Conservation (phyloP, 2,113 vertebrate species). For the Peromyscus maniculatus region DNA sequence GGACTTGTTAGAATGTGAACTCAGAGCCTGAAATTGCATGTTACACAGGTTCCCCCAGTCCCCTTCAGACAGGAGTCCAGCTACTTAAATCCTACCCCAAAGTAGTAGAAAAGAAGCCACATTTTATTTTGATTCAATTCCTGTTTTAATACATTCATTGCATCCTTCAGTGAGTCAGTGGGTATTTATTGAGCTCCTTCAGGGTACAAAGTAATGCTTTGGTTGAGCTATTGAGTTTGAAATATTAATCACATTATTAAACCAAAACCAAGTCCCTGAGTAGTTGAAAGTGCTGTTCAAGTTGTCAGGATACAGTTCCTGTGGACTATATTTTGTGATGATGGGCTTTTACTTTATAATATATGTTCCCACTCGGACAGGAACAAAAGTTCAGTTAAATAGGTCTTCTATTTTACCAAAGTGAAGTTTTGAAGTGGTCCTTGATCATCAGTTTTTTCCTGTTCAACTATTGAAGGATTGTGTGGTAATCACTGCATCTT, state of each 20-base stretch:
- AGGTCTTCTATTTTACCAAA: slow-evolving; percentile 76
- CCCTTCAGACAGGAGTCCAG: slow-evolving; percentile 39
- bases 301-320: slow-evolving; percentile 61
- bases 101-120: slow-evolving; percentile 59
- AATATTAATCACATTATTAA: slow-evolving; percentile 84
- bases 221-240: slow-evolving; percentile 79
- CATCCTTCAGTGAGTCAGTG: slow-evolving; percentile 56
- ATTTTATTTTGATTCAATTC: slow-evolving; percentile 75
- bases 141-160: slow-evolving; percentile 77
- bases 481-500: slow-evolving; percentile 68
- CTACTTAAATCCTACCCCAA: slow-evolving; percentile 69
- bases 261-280: slow-evolving; percentile 78
- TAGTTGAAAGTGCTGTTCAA: slow-evolving; percentile 71
- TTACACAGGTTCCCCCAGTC: slow-evolving; percentile 4
- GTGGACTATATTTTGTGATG: slow-evolving; percentile 76
- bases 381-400: slow-evolving; percentile 81
- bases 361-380: slow-evolving; percentile 63
- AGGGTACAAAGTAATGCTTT: slow-evolving; percentile 73
- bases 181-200: slow-evolving; percentile 77
- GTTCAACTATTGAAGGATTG: slow-evolving; percentile 61
- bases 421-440: slow-evolving; percentile 69
- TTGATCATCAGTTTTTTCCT: slow-evolving; percentile 72
- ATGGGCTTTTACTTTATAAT: slow-evolving; percentile 78
- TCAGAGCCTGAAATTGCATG: slow-evolving; percentile 16
- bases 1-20: slow-evolving; percentile 46